These are phyloP conservation scores for Rhea pennata DNA, from an alignment of 2,113 vertebrate genomes.

Conservation along the genomic window DNA sequence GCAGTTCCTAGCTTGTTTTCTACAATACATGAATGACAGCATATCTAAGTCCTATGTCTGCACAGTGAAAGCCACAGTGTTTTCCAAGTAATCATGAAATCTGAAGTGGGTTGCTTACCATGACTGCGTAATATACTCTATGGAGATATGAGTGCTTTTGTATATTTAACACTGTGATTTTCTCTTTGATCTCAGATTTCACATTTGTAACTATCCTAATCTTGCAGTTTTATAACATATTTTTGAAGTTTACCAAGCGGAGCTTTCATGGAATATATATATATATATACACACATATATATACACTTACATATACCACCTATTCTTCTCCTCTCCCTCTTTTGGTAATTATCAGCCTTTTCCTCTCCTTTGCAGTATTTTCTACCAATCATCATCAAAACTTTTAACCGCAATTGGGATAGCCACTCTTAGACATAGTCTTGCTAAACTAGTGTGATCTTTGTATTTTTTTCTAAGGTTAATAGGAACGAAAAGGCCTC, in stretches of 20 bases:
- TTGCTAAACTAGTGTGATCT: background rate
- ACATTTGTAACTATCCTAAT: conserved; percentile 41
- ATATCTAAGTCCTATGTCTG: conserved; percentile 42
- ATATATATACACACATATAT: background rate
- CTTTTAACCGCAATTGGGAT: background rate
- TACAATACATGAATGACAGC: conserved; percentile 57
- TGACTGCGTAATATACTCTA: conserved; percentile 42
- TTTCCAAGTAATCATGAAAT: conserved; percentile 67
- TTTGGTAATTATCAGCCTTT: background rate
- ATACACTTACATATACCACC: background rate
- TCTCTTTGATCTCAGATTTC: conserved; percentile 49
- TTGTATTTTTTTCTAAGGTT: background rate
- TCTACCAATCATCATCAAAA: background rate
- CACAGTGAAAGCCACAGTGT: conserved; percentile 17
- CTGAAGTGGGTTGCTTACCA: conserved; percentile 59
- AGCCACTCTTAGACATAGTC: background rate
- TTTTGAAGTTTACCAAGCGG: conserved; percentile 47
- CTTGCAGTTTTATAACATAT: conserved; percentile 16
- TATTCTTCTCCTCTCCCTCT: background rate
- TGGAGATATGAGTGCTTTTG: conserved; percentile 52
- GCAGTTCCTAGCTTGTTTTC: conserved; percentile 30
- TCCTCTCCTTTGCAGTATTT: background rate
- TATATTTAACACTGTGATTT: conserved; percentile 57
- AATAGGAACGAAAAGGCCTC: background rate
- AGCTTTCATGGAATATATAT: background rate